Evolutionary conservation across 2,888 invertebrate species (phyloP).

Genomic region (Prosopocoilus inquinatus): DNA sequence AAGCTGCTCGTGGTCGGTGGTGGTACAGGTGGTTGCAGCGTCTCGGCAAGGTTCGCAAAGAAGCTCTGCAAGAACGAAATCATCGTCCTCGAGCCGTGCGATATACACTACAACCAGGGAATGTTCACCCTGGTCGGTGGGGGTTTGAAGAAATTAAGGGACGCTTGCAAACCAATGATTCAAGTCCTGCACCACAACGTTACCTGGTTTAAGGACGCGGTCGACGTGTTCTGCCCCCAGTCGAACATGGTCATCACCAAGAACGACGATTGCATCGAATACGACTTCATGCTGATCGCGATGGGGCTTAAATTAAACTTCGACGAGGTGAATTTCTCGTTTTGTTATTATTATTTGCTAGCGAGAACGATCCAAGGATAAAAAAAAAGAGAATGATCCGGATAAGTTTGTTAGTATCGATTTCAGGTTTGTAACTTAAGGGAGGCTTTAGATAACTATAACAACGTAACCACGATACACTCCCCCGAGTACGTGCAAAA

Average conservation of each 20-base stretch:
- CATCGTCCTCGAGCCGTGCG: constrained; percentile 76
- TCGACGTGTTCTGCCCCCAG: constrained; percentile 65
- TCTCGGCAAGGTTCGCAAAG: constrained; percentile 76
- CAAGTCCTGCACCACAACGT: constrained; percentile 69
- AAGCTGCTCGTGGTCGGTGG: constrained; percentile 84
- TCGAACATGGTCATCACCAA: constrained; percentile 62
- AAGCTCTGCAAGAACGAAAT: constrained; percentile 67
- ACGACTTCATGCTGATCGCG: constrained; percentile 78
- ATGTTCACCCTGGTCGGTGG: constrained; percentile 87
- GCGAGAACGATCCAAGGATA: too few relatives aligned
- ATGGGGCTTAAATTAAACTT: constrained; percentile 75
- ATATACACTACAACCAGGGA: constrained; percentile 87
- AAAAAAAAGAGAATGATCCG: too few relatives aligned
- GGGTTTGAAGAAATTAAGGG: constrained; percentile 67
- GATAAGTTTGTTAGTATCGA: too few relatives aligned
- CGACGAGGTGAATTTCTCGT: constrained; percentile 63
- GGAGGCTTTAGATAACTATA: constrained; percentile 66
- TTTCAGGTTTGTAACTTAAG: constrained; percentile 73
- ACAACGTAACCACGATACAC: constrained; percentile 84
- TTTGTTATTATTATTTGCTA: too few relatives aligned
- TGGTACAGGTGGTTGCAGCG: constrained; percentile 81
- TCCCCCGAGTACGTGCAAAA: constrained; percentile 48
- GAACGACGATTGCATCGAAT: constrained; percentile 65
- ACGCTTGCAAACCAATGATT: constrained; percentile 59
- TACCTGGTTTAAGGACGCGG: constrained; percentile 74